phyloP scores from a whole-genome alignment of 2,797 vertebrate species.

The Ptychobarbus kaznakovi region DNA sequence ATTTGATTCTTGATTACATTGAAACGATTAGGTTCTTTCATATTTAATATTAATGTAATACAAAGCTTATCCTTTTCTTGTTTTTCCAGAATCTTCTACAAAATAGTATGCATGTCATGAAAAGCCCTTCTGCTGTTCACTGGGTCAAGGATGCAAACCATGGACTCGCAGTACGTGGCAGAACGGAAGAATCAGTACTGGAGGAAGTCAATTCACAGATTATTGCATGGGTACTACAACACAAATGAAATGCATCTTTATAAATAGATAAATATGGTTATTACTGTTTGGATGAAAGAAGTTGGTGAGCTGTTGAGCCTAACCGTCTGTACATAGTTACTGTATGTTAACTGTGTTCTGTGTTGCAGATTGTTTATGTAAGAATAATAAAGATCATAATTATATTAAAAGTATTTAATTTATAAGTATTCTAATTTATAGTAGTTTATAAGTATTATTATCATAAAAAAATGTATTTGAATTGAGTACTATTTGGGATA shows the following conservation, averaged over 20 bases:
- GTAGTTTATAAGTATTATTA: neutral
- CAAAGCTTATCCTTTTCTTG: constrained; percentile 30
- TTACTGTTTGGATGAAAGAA: neutral
- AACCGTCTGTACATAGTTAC: neutral
- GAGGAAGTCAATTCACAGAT: constrained; percentile 86
- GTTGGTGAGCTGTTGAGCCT: neutral
- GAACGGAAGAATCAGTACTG: constrained; percentile 81
- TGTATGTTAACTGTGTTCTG: neutral
- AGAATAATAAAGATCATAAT: neutral
- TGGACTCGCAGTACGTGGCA: constrained; percentile 85
- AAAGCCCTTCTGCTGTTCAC: constrained; percentile 80
- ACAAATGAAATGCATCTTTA: constrained; percentile 44
- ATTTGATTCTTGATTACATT: neutral
- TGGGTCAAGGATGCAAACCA: constrained; percentile 90
- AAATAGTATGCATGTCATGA: constrained; percentile 78
- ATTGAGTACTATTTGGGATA: neutral
- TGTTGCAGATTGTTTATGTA: neutral
- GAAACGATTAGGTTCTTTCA: neutral
- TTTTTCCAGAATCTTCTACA: constrained; percentile 82
- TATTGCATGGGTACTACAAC: constrained; percentile 83
- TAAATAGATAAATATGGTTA: neutral
- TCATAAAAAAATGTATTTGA: neutral
- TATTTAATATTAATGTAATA: neutral
- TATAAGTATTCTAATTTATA: no score
- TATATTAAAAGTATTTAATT: no score